Evolutionary conservation across 2,888 invertebrate genomes (phyloP).

Genomic region (Synergus laeviventris): DNA sequence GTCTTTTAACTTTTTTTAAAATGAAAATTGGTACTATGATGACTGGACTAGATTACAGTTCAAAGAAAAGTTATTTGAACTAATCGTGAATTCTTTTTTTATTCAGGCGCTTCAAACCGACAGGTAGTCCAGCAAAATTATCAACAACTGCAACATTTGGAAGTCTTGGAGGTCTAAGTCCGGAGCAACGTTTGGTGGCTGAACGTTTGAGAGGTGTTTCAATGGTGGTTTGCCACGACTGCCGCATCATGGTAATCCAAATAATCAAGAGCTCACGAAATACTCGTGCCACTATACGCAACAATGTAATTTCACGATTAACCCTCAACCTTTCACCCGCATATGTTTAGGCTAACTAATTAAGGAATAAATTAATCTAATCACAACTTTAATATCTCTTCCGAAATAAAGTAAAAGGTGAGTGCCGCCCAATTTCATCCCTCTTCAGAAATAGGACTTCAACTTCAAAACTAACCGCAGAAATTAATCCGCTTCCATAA

Average conservation of each 20-base stretch:
- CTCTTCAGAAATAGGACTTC: neutral
- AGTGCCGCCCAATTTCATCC: neutral
- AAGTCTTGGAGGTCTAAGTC: constrained; percentile 68
- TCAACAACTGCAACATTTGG: constrained; percentile 78
- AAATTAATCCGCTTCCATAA: constrained; percentile 21
- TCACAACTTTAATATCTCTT: constrained; percentile 42
- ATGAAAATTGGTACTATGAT: too few species aligned
- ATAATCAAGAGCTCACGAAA: constrained; percentile 93
- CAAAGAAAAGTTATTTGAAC: neutral
- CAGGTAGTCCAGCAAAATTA: constrained; percentile 81
- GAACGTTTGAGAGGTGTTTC: constrained; percentile 86
- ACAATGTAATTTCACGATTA: constrained; percentile 88
- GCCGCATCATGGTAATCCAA: constrained; percentile 94
- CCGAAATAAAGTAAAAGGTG: neutral
- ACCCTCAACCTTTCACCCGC: constrained; percentile 91
- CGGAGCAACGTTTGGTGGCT: constrained; percentile 73
- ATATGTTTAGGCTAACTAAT: constrained; percentile 78
- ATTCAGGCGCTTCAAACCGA: constrained; percentile 76
- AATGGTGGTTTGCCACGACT: constrained; percentile 96
- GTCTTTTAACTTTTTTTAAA: too few species aligned
- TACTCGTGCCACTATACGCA: constrained; percentile 88
- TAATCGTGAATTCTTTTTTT: constrained; percentile 6
- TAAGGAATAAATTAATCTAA: constrained; percentile 50
- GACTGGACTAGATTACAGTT: neutral
- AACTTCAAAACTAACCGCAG: neutral